Evolutionary conservation across 2,113 vertebrate species (phyloP).

Genomic region (Bungarus multicinctus): DNA sequence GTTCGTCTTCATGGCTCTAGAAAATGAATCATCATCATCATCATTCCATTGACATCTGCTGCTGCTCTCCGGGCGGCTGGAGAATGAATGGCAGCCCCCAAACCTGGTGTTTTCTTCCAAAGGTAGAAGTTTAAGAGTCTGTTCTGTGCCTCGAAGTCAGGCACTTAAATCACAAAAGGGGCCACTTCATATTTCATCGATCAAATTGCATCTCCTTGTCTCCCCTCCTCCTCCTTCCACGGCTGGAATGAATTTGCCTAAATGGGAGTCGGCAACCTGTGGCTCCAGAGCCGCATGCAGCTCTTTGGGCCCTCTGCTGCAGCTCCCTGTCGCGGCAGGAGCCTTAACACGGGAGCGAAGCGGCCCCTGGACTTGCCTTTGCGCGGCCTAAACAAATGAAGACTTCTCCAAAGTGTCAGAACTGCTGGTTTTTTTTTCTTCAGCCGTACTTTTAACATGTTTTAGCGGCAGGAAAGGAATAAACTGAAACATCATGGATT

Average conservation of each 20-base stretch:
- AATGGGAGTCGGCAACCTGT: too few species aligned
- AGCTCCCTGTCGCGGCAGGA: too few species aligned
- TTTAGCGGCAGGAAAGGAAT: not conserved
- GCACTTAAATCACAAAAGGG: too few species aligned
- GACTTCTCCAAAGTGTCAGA: not conserved
- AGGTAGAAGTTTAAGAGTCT: not conserved
- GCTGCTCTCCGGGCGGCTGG: not conserved
- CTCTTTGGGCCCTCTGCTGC: too few species aligned
- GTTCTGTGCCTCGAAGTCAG: not conserved
- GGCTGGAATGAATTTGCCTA: not conserved
- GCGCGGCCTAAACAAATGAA: not conserved
- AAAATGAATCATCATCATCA: too few species aligned
- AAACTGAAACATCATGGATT: not conserved
- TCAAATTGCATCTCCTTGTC: not conserved
- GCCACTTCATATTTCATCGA: not conserved
- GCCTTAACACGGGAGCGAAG: too few species aligned
- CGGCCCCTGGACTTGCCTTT: too few species aligned
- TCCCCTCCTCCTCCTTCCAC: not conserved
- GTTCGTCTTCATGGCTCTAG: too few species aligned
- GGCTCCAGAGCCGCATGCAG: too few species aligned
- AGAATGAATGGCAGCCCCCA: not conserved
- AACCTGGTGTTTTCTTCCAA: not conserved
- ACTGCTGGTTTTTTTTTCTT: not conserved
- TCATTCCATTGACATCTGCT: not conserved
- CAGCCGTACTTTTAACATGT: not conserved